A percentile compares a stretch with the other conserved stretches of the same genome.
Evolutionary conservation across 1,140 invertebrate genomes (phyloP).

Genomic region (Dufourea novaeangliae): DNA sequence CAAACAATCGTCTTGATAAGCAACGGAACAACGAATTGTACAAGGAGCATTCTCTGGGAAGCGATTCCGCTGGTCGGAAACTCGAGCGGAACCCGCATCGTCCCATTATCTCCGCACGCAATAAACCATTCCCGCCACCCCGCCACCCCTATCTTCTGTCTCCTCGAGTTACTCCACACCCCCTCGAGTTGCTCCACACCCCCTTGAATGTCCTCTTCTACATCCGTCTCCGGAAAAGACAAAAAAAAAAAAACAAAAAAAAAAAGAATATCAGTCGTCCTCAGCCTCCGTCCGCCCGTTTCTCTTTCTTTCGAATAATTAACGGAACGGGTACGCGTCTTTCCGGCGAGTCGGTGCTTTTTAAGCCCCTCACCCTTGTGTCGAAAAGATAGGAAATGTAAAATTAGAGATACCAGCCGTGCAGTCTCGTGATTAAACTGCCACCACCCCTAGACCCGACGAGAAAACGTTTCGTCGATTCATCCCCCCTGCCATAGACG

Average conservation of each 20-base stretch:
- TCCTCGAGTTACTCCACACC: not conserved
- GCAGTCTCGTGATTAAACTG: constrained; percentile 14
- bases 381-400: constrained; percentile 8
- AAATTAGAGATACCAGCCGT: constrained; percentile 13
- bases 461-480: constrained; percentile 15
- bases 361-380: not conserved
- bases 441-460: not conserved
- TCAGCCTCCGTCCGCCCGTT: not conserved
- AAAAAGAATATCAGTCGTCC: constrained; percentile 41
- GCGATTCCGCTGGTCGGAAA: constrained; percentile 5
- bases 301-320: constrained; percentile 37
- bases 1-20: constrained; percentile 1
- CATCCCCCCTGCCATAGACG: not conserved
- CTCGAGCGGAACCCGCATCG: constrained; percentile 27
- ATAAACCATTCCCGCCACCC: constrained; percentile 27
- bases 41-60: not conserved
- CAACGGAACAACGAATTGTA: not conserved
- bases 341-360: constrained; percentile 9
- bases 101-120: constrained; percentile 28
- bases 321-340: not conserved
- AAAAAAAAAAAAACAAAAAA: no score
- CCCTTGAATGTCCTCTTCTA: not conserved
- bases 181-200: not conserved
- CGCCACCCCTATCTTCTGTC: not conserved
- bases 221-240: constrained; percentile 33